Evolutionary conservation across 2,888 invertebrate species (phyloP), one percentile per base, ranked within the genome.

Genomic region (Latrodectus elegans): DNA sequence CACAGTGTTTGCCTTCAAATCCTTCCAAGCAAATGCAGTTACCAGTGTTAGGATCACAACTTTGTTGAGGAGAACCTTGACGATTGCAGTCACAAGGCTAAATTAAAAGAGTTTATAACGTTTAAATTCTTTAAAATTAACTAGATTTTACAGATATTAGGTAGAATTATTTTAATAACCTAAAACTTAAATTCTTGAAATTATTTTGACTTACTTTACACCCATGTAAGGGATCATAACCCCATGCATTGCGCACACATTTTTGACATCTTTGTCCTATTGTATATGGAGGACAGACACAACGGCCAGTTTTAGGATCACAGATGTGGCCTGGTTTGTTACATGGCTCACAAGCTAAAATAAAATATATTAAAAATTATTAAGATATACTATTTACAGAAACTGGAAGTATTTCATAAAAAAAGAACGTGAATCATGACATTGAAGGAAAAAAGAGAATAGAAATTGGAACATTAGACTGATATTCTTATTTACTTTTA

Each of bases 241-340:
- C 95, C 95, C 96, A 97, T 88, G 96, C 95, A 68, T 96, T 96
- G 0, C 95, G 94, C 26, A 95, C 94, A 92, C 98, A 98, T 90
- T 94, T 94, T 85, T 95, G 94, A 92, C 98, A 99, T 53, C 94
- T 94, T 14, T 95, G 94, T 10, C 99, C 99, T 88, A 95, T 95
- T 17, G 97, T 96, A 84, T 96, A 94, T 0, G 95, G 95, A 8
- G 99, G 98, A 91, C 99, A 99, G 87, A 97, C 95, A 92, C 99
- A 99, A 85, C 96, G 95, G 0, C 99, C 99, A 77, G 95, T 96
- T 90, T 95, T 94, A 0, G 96, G 95, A 91, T 99, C 97, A 92
- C 99, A 99, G 81, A 97, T 95, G 92, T 97, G 97, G 9, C 97
- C 97, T 51, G 95, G 95, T 81, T 94, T 94, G 83, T 95, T 94